Evolutionary conservation across 23 tunicate genomes (phyloP).

Genomic region (Trididemnum clinides): DNA sequence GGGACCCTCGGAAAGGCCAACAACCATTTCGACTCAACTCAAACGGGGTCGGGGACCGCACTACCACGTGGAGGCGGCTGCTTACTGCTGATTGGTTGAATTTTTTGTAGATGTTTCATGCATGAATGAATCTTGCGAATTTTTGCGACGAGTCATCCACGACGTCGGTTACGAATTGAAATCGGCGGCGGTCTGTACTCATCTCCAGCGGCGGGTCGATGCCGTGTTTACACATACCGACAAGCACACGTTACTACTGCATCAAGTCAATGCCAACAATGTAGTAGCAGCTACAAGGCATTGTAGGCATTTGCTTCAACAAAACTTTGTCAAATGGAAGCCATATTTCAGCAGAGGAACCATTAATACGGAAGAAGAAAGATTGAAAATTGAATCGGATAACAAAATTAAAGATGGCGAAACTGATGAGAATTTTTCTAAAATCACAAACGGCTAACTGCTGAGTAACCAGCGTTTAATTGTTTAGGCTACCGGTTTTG

Average conservation of each 20-base stretch:
- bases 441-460: no score
- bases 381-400: no score
- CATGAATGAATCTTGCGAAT: slow-evolving; percentile 58
- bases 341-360: not conserved
- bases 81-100: no score
- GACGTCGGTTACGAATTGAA: slow-evolving; percentile 51
- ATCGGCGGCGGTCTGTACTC: slow-evolving; percentile 73
- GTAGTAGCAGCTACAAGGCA: slow-evolving; percentile 21
- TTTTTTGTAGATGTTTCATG: slow-evolving; percentile 53
- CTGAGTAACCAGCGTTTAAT: no score
- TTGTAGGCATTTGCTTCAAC: not conserved
- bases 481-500: no score
- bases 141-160: slow-evolving; percentile 58
- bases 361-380: not conserved
- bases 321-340: not conserved
- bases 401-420: no score
- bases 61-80: no score
- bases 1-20: no score
- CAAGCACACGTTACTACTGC: slow-evolving; percentile 40
- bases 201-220: slow-evolving; percentile 48
- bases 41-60: no score
- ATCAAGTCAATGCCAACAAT: slow-evolving; percentile 27
- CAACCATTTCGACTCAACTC: no score
- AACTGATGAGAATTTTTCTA: no score
- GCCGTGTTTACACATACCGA: slow-evolving; percentile 34